phyloP scores from a whole-genome alignment of 2,797 vertebrate species.

The Sebastiscus tertius region DNA sequence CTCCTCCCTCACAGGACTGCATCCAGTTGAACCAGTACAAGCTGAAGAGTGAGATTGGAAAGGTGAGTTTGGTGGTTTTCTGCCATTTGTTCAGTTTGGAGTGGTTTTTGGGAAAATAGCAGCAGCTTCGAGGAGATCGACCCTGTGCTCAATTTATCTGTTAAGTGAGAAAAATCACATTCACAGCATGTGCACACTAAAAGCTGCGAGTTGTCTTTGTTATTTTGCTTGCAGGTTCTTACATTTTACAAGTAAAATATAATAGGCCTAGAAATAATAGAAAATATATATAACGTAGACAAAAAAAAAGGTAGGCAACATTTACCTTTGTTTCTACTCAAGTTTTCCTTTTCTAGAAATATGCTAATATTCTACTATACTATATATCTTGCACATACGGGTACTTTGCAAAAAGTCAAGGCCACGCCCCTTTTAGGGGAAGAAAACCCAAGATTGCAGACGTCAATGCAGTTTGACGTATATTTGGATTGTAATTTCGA shows the following conservation, averaged over 20 bases:
- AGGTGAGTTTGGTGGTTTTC: slow-evolving; percentile 80
- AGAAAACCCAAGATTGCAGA: too few relatives aligned
- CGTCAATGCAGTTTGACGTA: too few relatives aligned
- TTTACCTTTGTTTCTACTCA: neutral
- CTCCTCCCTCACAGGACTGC: slow-evolving; percentile 79
- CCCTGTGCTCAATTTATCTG: neutral
- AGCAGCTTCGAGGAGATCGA: neutral
- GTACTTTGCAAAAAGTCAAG: too few relatives aligned
- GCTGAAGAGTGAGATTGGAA: slow-evolving; percentile 96
- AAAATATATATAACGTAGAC: neutral
- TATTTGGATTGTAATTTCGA: fast-evolving
- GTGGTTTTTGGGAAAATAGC: neutral
- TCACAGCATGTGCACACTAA: neutral
- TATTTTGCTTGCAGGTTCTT: neutral
- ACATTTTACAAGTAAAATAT: neutral
- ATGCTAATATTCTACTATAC: neutral
- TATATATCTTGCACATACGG: neutral
- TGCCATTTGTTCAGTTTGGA: neutral
- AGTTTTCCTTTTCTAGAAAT: neutral
- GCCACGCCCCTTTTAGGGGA: too few relatives aligned
- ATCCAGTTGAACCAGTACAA: slow-evolving; percentile 98
- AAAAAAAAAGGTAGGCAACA: neutral
- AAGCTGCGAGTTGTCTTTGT: neutral
- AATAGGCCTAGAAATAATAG: neutral
- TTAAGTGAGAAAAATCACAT: neutral